Evolutionary conservation across 2,113 vertebrate species (phyloP), one percentile per base, ranked within the genome.

Genomic region (Psilopsiagon aymara): DNA sequence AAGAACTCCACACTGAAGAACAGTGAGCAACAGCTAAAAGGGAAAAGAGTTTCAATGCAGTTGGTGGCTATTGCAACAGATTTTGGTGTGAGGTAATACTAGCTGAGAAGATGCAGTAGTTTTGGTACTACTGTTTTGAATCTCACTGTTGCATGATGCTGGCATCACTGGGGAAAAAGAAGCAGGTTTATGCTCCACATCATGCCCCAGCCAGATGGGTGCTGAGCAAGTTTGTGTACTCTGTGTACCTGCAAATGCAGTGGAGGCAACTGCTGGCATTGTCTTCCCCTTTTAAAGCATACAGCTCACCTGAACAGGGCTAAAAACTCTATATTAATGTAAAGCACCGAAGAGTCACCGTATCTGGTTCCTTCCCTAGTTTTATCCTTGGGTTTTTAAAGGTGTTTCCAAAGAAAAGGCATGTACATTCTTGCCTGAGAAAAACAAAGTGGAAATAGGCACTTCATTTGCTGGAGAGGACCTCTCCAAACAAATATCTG

Each of bases 111-210:
- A 68, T 24, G 21, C 28, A 70, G 52, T 7, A 28, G 7, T 47
- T 76, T 49, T 52, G 63, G 75, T 49, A 25, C 7, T 20, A 12
- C 33, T 47, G 19, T 27, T 29, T 47, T 79, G 78, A 78, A 43
- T 16, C 51, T 43, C 35, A 60, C 43, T 0, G 0, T 3, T 47
- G 69, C 33, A n/a, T 21, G 39, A n/a, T 0, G 1, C 46, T 53
- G n/a, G 59, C 53, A 46, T 35, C 37, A 13, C 2, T 13, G 55
- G 33, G n/a, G 10, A 64, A 52, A 37, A 43, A 43, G 53, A 63
- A 43, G 28, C 12, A 79, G 29, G 7, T 49, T 62, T 60, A 35
- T 21, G 29, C 11, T 47, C 13, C 0, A 1, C 33, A 39, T n/a
- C 0, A 0, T 52, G 49, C 10, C 28, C 52, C 18, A 57, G 37